These are phyloP conservation scores for Watsonalla cultraria DNA, from an alignment of 2,888 invertebrate species.

Conservation along the genomic window DNA sequence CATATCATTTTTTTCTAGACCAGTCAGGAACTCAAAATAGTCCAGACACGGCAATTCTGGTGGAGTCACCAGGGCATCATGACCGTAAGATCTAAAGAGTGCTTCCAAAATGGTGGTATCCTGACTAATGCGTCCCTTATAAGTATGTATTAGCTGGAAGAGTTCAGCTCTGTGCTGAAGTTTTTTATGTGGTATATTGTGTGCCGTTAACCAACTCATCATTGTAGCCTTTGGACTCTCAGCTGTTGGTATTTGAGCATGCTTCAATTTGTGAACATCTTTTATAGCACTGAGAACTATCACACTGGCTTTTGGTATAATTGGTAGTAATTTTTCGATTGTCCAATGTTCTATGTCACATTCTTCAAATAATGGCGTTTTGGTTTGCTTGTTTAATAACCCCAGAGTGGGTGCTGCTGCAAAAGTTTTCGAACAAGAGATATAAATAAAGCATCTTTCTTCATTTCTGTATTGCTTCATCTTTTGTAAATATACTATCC, in stretches of 20 bases:
- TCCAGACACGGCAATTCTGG: conserved; percentile 3
- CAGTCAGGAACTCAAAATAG: conserved; percentile 1
- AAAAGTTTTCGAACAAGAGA: no score
- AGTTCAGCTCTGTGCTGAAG: conserved; percentile 17
- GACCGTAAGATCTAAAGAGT: conserved; percentile 8
- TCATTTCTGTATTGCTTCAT: no score
- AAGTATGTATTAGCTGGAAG: conserved; percentile 15
- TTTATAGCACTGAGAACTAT: conserved; percentile 5
- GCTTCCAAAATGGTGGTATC: conserved; percentile 4
- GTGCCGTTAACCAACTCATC: conserved; percentile 12
- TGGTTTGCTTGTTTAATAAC: no score
- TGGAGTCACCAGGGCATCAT: conserved; percentile 4
- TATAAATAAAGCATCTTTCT: no score
- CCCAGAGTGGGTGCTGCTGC: no score
- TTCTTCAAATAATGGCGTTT: no score
- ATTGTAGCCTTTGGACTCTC: conserved; percentile 13
- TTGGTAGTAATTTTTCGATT: conserved; percentile 11
- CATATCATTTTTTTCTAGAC: background rate
- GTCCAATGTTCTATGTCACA: no score
- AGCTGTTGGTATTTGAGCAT: conserved; percentile 5
- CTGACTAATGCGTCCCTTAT: conserved; percentile 1
- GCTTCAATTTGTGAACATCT: background rate
- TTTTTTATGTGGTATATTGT: conserved; percentile 11
- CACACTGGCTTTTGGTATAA: conserved; percentile 1
- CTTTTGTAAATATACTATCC: no score